Evolutionary conservation across 2,888 invertebrate species (phyloP).

Genomic region (Allygus modestus): DNA sequence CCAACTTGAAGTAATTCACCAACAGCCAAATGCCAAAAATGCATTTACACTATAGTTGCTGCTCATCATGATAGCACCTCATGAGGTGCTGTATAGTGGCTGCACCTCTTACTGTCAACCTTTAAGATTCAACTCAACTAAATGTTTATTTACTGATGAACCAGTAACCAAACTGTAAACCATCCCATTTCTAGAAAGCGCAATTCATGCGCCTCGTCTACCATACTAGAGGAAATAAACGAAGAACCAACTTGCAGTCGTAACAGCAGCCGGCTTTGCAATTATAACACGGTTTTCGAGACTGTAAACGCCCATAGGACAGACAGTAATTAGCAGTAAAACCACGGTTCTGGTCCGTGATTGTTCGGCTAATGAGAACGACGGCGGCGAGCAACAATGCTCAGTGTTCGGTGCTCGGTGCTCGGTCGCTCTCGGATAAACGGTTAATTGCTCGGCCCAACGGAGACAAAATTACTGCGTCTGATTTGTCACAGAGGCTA

Average conservation of each 20-base stretch:
- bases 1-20: too few species aligned
- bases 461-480: slow-evolving; percentile 52
- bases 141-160: too few species aligned
- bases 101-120: too few species aligned
- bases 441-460: slow-evolving; percentile 38
- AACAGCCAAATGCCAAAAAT: too few species aligned
- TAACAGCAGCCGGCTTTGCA: neutral
- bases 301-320: neutral
- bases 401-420: too few species aligned
- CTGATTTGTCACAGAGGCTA: slow-evolving; percentile 48
- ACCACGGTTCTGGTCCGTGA: neutral
- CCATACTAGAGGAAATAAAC: neutral
- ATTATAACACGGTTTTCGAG: slow-evolving; percentile 32
- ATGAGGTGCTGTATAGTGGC: too few species aligned
- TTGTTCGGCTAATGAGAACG: slow-evolving; percentile 2
- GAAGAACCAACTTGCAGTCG: neutral
- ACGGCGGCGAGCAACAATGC: neutral
- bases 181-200: neutral
- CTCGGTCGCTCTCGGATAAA: neutral
- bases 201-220: neutral
- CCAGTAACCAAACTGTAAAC: too few species aligned
- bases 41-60: too few species aligned
- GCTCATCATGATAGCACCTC: too few species aligned
- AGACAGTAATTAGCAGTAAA: slow-evolving; percentile 38
- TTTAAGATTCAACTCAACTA: too few species aligned